A percentile compares a stretch with the other conserved stretches of the same genome.
Evolutionary conservation across 2,888 invertebrate genomes (phyloP).

Genomic region (Macropis europaea): DNA sequence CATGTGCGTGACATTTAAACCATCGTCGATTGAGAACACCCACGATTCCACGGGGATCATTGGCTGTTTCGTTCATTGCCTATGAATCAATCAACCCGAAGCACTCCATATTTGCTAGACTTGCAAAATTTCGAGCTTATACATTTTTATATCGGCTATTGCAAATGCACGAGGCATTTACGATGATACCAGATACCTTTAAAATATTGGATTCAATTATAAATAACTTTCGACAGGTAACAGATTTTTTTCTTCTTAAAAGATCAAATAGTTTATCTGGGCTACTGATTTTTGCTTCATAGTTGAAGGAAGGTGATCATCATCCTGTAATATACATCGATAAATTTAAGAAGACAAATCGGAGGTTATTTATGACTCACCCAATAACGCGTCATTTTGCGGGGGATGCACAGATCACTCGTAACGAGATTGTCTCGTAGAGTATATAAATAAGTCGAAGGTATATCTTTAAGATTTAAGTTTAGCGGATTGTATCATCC

Average conservation of each 20-base stretch:
- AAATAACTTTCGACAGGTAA: too few species aligned
- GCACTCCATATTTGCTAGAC: not conserved
- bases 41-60: slow-evolving; percentile 3
- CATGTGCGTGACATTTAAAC: not conserved
- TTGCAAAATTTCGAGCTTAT: not conserved
- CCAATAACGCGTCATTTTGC: not conserved
- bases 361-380: too few species aligned
- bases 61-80: not conserved
- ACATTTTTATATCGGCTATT: not conserved
- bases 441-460: not conserved
- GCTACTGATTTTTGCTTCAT: too few species aligned
- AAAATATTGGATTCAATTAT: too few species aligned
- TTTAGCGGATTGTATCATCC: slow-evolving; percentile 11
- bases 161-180: not conserved
- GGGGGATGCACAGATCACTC: not conserved
- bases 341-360: too few species aligned
- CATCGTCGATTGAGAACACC: not conserved
- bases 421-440: not conserved
- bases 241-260: too few species aligned
- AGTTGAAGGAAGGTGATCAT: too few species aligned
- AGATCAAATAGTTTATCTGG: too few species aligned
- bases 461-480: not conserved
- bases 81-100: slow-evolving; percentile 17
- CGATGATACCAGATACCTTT: not conserved
- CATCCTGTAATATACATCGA: too few species aligned